Conservation (phyloP, 2,888 invertebrate genomes). For the Apamea crenata region DNA sequence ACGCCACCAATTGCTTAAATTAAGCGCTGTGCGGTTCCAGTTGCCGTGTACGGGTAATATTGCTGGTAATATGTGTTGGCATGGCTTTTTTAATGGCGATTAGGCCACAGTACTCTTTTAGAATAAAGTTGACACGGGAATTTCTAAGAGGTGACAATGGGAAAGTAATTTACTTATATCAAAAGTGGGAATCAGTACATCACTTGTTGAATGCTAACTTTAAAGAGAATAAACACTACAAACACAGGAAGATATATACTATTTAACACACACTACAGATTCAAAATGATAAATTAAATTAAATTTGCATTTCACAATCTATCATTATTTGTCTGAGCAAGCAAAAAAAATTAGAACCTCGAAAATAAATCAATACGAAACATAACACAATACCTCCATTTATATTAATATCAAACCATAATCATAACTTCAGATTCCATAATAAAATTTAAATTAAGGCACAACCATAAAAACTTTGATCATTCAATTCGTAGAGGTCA, state of each 20-base stretch:
- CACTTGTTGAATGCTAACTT: slow-evolving; percentile 2
- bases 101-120: not conserved
- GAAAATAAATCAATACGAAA: not conserved
- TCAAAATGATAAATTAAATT: not conserved
- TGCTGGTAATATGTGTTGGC: not conserved
- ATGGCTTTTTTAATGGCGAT: not conserved
- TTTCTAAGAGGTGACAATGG: not conserved
- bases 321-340: no score
- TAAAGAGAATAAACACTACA: not conserved
- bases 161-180: not conserved
- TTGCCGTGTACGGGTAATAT: not conserved
- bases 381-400: not conserved
- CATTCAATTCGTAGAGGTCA: slow-evolving; percentile 48
- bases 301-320: not conserved
- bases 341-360: not conserved
- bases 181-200: no score
- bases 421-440: slow-evolving; percentile 23
- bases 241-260: no score
- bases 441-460: slow-evolving; percentile 28
- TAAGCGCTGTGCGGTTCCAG: slow-evolving; percentile 45
- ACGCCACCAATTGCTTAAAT: slow-evolving; percentile 57
- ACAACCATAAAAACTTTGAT: slow-evolving; percentile 48
- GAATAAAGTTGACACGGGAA: not conserved
- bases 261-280: not conserved
- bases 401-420: slow-evolving; percentile 11